Percentiles rank a stretch among this genome's conserved stretches.
Conservation (phyloP, 2,888 invertebrate species). For the Calephelis perditalis region DNA sequence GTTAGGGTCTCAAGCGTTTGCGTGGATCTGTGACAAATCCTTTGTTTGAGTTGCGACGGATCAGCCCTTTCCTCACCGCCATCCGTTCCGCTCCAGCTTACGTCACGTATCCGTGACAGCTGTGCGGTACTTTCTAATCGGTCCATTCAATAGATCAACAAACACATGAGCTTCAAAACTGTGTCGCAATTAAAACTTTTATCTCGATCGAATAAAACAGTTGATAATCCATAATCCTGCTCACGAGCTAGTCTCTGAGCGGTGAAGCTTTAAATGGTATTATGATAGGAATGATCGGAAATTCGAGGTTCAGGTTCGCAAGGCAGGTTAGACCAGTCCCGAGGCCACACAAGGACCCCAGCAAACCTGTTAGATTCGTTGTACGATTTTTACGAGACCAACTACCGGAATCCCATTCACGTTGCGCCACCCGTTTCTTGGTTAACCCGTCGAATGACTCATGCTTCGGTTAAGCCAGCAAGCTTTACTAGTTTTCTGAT, state of each 20-base stretch:
- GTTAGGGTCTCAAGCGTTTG: constrained; percentile 35
- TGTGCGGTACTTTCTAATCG: constrained; percentile 73
- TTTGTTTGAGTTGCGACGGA: constrained; percentile 60
- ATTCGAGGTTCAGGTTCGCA: constrained; percentile 71
- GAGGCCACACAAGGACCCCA: constrained; percentile 76
- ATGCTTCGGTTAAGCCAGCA: constrained; percentile 64
- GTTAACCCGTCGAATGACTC: constrained; percentile 77
- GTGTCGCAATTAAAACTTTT: constrained; percentile 9
- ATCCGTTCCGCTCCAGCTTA: constrained; percentile 72
- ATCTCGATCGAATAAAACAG: constrained; percentile 1
- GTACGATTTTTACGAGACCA: constrained; percentile 78
- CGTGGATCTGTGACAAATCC: constrained; percentile 56
- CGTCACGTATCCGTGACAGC: constrained; percentile 72
- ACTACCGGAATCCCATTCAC: constrained; percentile 78
- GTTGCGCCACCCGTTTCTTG: constrained; percentile 57
- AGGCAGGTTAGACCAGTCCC: constrained; percentile 79
- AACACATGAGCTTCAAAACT: constrained; percentile 32
- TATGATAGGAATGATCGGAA: constrained; percentile 69
- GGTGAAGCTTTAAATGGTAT: constrained; percentile 35
- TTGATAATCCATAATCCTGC: not conserved
- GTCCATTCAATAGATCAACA: constrained; percentile 60
- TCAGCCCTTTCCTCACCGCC: constrained; percentile 64
- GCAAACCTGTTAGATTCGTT: constrained; percentile 78
- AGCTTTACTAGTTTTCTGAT: constrained; percentile 74
- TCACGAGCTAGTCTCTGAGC: constrained; percentile 2